A percentile compares a stretch with the other conserved stretches of the same genome.
Conservation (phyloP, 2,113 vertebrate genomes). For the Pongo abelii region DNA sequence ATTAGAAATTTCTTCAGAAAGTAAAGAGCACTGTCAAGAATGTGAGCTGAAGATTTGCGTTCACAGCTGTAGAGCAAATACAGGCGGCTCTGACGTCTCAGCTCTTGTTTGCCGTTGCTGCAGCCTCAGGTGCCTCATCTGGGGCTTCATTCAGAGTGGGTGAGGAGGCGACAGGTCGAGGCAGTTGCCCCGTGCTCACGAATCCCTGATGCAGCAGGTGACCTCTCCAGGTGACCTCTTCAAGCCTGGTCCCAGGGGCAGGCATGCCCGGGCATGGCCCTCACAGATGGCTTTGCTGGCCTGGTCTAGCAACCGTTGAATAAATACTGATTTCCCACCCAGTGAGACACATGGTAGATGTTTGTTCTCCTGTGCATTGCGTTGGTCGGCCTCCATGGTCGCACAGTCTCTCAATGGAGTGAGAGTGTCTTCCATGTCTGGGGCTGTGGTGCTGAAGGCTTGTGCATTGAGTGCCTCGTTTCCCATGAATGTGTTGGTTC, state of each 20-base stretch:
- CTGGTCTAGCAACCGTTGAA: background rate
- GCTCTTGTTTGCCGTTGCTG: background rate
- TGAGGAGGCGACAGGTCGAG: background rate
- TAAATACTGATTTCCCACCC: background rate
- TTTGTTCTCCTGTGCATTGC: too few relatives aligned
- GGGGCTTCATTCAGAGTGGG: background rate
- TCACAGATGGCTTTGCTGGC: background rate
- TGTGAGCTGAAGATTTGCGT: background rate
- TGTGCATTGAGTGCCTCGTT: background rate
- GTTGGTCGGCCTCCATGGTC: too few relatives aligned
- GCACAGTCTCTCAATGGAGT: background rate
- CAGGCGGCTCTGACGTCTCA: fast-evolving
- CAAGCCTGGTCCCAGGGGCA: background rate
- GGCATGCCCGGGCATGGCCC: fast-evolving
- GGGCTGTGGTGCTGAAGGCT: background rate
- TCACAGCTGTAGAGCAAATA: background rate
- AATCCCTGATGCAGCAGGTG: background rate
- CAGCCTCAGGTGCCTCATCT: too few relatives aligned
- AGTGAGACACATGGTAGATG: too few relatives aligned
- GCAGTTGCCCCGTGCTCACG: background rate
- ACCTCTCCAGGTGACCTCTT: background rate
- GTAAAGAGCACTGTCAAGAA: background rate
- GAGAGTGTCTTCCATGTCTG: background rate
- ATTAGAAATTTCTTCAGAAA: background rate
- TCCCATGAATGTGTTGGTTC: background rate